Evolutionary conservation across 2,113 vertebrate genomes (phyloP).

Genomic region (Telmatochromis bifrenatus): DNA sequence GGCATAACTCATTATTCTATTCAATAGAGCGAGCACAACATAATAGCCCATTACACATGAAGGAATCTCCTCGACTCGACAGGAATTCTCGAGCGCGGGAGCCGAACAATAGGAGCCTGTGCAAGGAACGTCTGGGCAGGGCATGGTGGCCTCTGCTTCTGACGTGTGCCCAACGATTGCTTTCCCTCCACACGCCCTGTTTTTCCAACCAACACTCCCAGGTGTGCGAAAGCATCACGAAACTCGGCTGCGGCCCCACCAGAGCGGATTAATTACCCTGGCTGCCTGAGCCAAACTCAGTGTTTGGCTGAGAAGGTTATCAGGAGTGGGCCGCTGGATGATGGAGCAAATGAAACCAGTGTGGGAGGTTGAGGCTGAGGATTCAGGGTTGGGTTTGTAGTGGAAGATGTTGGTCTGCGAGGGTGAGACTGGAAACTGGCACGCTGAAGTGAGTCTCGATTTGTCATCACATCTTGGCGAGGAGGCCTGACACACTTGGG

Average conservation of each 20-base stretch:
- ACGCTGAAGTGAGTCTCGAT: background rate
- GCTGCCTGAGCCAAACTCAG: background rate
- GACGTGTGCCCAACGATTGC: conserved; percentile 40
- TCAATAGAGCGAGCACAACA: conserved; percentile 60
- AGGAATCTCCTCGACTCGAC: conserved; percentile 63
- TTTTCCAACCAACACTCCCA: conserved; percentile 23
- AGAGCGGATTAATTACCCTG: background rate
- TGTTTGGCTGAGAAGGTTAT: background rate
- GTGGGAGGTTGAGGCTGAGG: background rate
- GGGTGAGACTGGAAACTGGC: background rate
- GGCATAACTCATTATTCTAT: conserved; percentile 53
- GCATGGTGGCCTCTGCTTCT: conserved; percentile 11
- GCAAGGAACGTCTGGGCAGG: conserved; percentile 40
- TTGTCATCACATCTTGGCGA: background rate
- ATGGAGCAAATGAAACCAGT: background rate
- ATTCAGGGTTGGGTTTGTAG: background rate
- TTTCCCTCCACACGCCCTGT: conserved; percentile 40
- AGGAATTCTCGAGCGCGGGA: conserved; percentile 54
- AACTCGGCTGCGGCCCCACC: background rate
- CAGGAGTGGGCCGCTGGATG: background rate
- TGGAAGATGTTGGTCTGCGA: background rate
- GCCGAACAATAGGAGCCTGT: conserved; percentile 56
- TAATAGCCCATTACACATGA: conserved; percentile 58
- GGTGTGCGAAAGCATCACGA: conserved; percentile 10
- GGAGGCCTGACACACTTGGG: conserved; percentile 2